Base-by-base conservation (phyloP, 2,797 vertebrate genomes). In the Thripadectes ignobilis region DNA sequence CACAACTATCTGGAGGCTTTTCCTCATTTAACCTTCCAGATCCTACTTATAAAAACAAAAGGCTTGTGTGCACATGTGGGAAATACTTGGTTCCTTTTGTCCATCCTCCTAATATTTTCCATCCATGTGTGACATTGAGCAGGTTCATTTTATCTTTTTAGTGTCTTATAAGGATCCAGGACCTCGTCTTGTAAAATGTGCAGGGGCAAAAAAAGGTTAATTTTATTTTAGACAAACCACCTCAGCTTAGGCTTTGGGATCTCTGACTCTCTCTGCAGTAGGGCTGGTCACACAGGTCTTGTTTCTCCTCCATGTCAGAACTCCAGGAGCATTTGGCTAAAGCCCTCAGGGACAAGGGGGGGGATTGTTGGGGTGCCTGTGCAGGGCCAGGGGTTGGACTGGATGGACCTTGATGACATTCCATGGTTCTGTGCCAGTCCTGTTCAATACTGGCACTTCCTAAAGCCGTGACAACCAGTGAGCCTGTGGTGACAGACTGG, bases 1-100 rank as follows among this genome's bases (percentile, higher is more conserved):
- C 77, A 88, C 93, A 88, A 32, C 91, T 77, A 20, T 92, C 92
- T 82, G 65, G 93, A 95, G 87, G 77, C 58, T 95, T 96, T 82
- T 63, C 62, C 95, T 93, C 90, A 73, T 95, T 97, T 96, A 81
- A 88, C 80, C 73, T 93, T 78, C 67, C 62, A 65, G 87, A 90
- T 74, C 65, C 68, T 93, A 13, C 65, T 66, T 54, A 41, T 30
- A 36, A 84, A 54, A 48, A 73, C 12, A 34, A 14, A 27, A 61
- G 30, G 2, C 61, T 67, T 24, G 22, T 49, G 9, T 57, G 20
- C n/a, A 5, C 5, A 1, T 39, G 51, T 58, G 54, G 20, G 65
- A 72, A 87, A 69, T 87, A 38, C 87, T 86, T 63, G 54, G 43
- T 84, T 79, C 57, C 62, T 87, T 54, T 92, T 93, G 59, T 48